Evolutionary conservation across 2,797 vertebrate genomes (phyloP), one percentile per base, ranked within the genome.

Genomic region (Urocyon cinereoargenteus): DNA sequence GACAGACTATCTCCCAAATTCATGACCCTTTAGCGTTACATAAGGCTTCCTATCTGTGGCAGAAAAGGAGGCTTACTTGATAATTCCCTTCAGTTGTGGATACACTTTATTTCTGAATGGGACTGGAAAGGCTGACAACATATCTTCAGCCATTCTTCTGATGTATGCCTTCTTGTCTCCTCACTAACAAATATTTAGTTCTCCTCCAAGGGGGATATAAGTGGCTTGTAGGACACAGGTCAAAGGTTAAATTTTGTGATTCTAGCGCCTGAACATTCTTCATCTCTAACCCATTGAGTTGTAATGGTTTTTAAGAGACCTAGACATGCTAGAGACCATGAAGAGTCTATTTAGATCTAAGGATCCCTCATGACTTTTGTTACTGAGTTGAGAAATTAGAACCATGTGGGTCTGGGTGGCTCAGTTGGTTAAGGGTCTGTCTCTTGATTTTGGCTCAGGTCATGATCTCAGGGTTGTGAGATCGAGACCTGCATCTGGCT

Each of bases 311-410:
- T 70, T 64, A 78, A 72, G 66, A 90, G 49, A 28, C 28, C 28
- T 1, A 18, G 61, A 55, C 14, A 18, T n/a, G 31, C 72, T 4
- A 2, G 72, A 94, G 53, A 82, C 55, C 36, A 11, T 34, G 28
- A 40, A 75, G 16, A 91, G 31, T 10, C 49, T 40, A 7, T 5
- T 21, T 18, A 73, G 34, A 78, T 15, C 55, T 21, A 55, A 91
- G 31, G 40, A 70, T 88, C 49, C 11, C 18, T 53, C 5, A 7
- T 55, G 49, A 19, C 3, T 57, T 78, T 45, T 26, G 49, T 86
- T 73, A 75, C 28, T 83, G 86, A 57, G 22, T 49, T 91, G 59
- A 92, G 57, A 68, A 92, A 70, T 59, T 79, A 77, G 61, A 86
- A 51, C 34, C 31, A 21, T 68, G 66, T 16, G n/a, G n/a, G 66